Conservation (phyloP, 1,140 invertebrate genomes). For the Heterodera carotae region DNA sequence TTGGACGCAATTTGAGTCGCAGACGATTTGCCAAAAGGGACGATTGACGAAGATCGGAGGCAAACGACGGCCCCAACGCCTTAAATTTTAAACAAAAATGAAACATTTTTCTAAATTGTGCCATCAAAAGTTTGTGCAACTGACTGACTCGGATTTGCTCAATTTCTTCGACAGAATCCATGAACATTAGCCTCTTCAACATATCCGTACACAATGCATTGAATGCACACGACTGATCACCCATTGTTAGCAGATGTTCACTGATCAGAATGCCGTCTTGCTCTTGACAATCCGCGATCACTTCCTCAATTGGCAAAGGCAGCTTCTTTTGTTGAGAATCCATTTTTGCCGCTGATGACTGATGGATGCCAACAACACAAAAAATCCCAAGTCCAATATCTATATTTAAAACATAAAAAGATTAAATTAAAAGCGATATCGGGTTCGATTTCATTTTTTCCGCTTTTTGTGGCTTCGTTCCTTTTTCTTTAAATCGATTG, state of each 20-base stretch:
- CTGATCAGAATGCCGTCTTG: background rate
- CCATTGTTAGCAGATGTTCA: background rate
- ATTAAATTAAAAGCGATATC: no score
- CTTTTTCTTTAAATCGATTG: no score
- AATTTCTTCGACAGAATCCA: background rate
- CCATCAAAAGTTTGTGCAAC: background rate
- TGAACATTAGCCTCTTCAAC: background rate
- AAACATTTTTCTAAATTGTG: background rate
- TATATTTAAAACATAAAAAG: no score
- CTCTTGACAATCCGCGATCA: background rate
- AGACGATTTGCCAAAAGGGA: background rate
- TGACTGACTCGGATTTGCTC: background rate
- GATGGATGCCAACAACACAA: no score
- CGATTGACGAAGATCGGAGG: background rate
- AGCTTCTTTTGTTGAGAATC: background rate
- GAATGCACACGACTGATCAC: background rate
- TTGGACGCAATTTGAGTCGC: background rate
- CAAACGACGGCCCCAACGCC: background rate
- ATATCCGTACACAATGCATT: background rate
- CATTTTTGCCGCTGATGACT: no score
- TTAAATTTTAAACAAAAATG: background rate
- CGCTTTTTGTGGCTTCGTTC: no score
- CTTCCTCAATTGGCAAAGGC: background rate
- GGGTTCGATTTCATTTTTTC: no score
- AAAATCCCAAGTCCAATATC: no score